Conservation (phyloP, 2,113 vertebrate genomes). For the Callospermophilus lateralis region DNA sequence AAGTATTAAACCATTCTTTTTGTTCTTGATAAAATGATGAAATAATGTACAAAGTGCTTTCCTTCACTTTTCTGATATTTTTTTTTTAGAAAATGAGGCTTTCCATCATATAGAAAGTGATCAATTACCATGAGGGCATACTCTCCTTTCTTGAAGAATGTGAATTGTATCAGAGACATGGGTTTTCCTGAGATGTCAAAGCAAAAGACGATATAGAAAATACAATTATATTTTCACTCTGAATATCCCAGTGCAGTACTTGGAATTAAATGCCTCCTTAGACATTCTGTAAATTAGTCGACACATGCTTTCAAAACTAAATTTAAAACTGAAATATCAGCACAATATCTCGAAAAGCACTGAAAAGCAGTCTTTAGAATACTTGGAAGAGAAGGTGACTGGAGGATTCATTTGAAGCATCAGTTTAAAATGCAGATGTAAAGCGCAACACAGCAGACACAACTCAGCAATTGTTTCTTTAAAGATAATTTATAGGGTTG, state of each 20-base stretch:
- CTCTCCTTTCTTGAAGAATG: constrained; percentile 81
- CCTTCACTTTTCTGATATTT: constrained; percentile 75
- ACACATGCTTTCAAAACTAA: constrained; percentile 71
- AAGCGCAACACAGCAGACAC: constrained; percentile 78
- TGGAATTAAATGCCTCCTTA: constrained; percentile 79
- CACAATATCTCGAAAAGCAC: constrained; percentile 66
- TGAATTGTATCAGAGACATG: constrained; percentile 75
- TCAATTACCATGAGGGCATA: constrained; percentile 83
- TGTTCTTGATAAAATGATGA: constrained; percentile 69
- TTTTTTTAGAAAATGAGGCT: constrained; percentile 85
- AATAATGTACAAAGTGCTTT: constrained; percentile 76
- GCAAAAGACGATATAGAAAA: constrained; percentile 73
- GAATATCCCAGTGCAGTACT: constrained; percentile 75
- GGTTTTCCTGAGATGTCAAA: constrained; percentile 74
- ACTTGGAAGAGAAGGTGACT: constrained; percentile 51
- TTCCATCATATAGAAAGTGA: constrained; percentile 86
- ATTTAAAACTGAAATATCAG: constrained; percentile 80
- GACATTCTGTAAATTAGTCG: constrained; percentile 78
- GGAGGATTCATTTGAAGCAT: constrained; percentile 72
- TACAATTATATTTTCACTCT: constrained; percentile 63
- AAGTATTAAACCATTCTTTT: constrained; percentile 76
- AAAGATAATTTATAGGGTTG: constrained; percentile 71
- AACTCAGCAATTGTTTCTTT: constrained; percentile 77
- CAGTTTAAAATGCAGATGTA: constrained; percentile 68
- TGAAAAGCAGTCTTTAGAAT: constrained; percentile 15